Conservation (phyloP, 2,888 invertebrate species). For the Cheilosia urbana region DNA sequence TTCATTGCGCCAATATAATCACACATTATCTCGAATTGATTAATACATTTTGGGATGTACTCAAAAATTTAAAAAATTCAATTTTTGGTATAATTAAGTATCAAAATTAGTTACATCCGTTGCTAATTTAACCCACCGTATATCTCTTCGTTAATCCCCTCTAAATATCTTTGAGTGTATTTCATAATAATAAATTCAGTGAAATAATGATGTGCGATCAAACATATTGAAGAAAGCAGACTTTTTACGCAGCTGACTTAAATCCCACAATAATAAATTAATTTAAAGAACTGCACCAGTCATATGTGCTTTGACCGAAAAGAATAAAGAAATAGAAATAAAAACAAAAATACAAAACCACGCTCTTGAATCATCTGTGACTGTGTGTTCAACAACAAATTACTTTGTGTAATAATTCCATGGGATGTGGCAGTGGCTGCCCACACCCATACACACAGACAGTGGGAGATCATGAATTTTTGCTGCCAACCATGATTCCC, state of each 20-base stretch:
- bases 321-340: neutral
- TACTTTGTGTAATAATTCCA: constrained; percentile 1
- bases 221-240: no score
- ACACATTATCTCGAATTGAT: no score
- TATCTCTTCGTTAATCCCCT: no score
- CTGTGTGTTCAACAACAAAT: neutral
- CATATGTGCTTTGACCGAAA: constrained; percentile 3
- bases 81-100: no score
- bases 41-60: no score
- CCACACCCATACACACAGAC: constrained; percentile 5
- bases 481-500: constrained; percentile 19
- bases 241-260: constrained; percentile 1
- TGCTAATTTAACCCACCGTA: no score
- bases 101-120: no score
- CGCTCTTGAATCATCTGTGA: neutral
- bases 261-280: constrained; percentile 22
- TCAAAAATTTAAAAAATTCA: no score
- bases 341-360: neutral
- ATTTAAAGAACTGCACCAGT: constrained; percentile 8
- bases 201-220: no score
- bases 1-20: no score
- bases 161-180: no score
- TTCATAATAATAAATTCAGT: no score
- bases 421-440: neutral
- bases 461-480: neutral